phyloP scores from a whole-genome alignment of 1,140 invertebrate genomes.

The Trissolcus basalis region DNA sequence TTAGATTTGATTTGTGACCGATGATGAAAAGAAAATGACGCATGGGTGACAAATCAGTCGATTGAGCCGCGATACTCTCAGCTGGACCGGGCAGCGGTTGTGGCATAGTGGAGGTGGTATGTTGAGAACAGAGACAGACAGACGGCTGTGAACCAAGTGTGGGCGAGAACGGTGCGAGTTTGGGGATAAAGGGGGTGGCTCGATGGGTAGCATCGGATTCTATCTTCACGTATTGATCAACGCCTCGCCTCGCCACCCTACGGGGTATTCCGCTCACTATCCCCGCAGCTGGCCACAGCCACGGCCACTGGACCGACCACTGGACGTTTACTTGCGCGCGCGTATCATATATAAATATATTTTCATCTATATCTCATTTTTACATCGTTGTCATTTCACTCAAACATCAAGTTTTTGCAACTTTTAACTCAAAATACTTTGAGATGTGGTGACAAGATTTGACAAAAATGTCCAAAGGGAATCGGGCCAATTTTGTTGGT shows the following conservation, averaged over 20 bases:
- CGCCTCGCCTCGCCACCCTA: constrained; percentile 75
- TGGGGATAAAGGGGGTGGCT: constrained; percentile 64
- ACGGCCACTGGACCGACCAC: constrained; percentile 75
- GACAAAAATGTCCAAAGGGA: too few species aligned
- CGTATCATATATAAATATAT: constrained; percentile 63
- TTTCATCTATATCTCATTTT: constrained; percentile 17
- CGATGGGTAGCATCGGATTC: constrained; percentile 75
- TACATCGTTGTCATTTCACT: constrained; percentile 33
- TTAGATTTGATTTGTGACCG: constrained; percentile 39
- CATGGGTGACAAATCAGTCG: constrained; percentile 75
- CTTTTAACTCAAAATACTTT: constrained; percentile 14
- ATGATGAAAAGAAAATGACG: constrained; percentile 71
- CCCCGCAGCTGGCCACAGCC: constrained; percentile 74
- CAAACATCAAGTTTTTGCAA: constrained; percentile 25
- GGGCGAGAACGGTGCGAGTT: constrained; percentile 43
- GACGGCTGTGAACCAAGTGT: constrained; percentile 48
- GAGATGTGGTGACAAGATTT: too few species aligned
- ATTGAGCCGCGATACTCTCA: constrained; percentile 72
- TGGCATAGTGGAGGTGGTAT: constrained; percentile 63
- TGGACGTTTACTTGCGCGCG: constrained; percentile 65
- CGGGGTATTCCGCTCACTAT: constrained; percentile 67
- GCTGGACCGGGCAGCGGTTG: constrained; percentile 65
- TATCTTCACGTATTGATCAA: constrained; percentile 78
- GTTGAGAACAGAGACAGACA: constrained; percentile 57
- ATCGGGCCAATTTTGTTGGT: too few species aligned